phyloP scores from a whole-genome alignment of 2,113 vertebrate species.

The Malurus alboscapulatus region DNA sequence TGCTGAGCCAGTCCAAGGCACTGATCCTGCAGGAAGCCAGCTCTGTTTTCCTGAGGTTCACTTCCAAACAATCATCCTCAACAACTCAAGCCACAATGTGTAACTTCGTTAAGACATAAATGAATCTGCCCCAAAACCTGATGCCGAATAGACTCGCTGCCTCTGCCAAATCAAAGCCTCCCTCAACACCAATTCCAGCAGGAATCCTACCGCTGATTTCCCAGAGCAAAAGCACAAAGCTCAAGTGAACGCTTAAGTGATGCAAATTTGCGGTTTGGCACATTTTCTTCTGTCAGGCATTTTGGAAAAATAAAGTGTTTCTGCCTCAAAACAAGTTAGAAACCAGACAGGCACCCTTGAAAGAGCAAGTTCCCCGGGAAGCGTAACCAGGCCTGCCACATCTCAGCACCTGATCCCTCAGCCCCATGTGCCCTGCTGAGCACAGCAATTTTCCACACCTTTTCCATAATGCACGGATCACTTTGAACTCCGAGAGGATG shows the following conservation, averaged over 20 bases:
- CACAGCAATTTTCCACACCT: background rate
- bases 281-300: background rate
- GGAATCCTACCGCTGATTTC: background rate
- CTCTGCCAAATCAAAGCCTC: background rate
- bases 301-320: background rate
- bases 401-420: background rate
- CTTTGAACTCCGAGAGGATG: background rate
- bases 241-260: background rate
- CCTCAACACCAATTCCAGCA: background rate
- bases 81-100: background rate
- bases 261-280: background rate
- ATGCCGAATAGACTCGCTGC: background rate
- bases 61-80: background rate
- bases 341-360: background rate
- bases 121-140: background rate
- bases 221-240: background rate
- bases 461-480: background rate
- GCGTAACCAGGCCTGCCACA: background rate
- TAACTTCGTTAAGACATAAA: background rate
- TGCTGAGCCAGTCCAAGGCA: background rate
- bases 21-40: background rate
- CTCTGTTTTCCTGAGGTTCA: accelerated
- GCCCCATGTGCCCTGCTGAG: background rate
- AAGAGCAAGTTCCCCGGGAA: constrained; percentile 20
- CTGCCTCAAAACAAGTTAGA: background rate